Evolutionary conservation across 2,888 invertebrate species (phyloP), one percentile per base, ranked within the genome.

Genomic region (Crocallis elinguaria): DNA sequence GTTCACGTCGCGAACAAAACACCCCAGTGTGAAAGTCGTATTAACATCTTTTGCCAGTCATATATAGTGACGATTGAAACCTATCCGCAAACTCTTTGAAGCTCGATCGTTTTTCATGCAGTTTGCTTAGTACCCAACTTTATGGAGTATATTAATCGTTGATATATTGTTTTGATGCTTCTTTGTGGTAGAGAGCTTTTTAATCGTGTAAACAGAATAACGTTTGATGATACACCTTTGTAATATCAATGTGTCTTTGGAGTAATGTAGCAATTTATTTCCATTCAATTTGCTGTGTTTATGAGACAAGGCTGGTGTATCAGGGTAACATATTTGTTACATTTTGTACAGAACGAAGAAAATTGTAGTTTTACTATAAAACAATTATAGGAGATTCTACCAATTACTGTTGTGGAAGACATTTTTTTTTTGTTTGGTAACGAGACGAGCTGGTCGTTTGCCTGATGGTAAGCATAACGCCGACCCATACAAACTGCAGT

Each of bases 41-140:
- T 46, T 43, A 52, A 27, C 46, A 46, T 50, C 44, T 42, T 44
- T 37, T 57, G 41, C 36, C 49, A 42, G 43, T 52, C 53, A 48
- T 49, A 29, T 38, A 51, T 45, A 51, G 69, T 64, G 75, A 64
- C 64, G 75, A 75, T 55, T 55, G 76, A 70, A 49, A 64, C 62
- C 69, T 67, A 67, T 69, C 73, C 51, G 16, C 63, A 54, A 57
- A 63, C 56, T 60, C 74, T 75, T 75, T 75, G 75, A 75, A 65
- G 68, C 49, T 71, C 57, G 39, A 57, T 41, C 60, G 57, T 63
- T 60, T 62, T 60, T 66, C 66, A 65, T 61, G 55, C 55, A 59
- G 39, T 61, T 62, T 65, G 49, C 36, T 56, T 33, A 32, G 33
- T 17, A 38, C 27, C 19, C 35, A 32, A 39, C 30, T 36, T 51